Conservation (phyloP, 2,888 invertebrate species). For the Cryptosula pallasiana region DNA sequence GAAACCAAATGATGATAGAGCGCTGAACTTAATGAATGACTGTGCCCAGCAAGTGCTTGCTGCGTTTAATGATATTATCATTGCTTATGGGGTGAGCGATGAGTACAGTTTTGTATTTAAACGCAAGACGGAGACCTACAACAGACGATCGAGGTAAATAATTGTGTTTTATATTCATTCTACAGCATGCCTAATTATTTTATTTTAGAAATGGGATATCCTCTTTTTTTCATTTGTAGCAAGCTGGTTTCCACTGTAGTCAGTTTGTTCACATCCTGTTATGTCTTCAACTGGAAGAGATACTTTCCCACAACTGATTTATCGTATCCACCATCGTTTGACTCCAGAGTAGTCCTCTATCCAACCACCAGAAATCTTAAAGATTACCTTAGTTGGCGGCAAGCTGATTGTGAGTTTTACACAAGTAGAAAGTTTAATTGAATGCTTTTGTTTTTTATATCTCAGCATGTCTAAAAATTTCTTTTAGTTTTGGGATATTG, state of each 20-base stretch:
- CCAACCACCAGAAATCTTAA: constrained; percentile 76
- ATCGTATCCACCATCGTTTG: constrained; percentile 86
- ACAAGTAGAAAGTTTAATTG: too few species aligned
- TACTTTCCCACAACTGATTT: constrained; percentile 68
- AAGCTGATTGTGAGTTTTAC: constrained; percentile 52
- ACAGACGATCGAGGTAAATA: constrained; percentile 64
- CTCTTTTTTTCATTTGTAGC: constrained; percentile 50
- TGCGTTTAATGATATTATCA: constrained; percentile 69
- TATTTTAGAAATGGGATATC: too few species aligned
- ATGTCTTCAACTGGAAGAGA: constrained; percentile 78
- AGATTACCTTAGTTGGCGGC: constrained; percentile 53
- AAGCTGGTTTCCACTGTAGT: constrained; percentile 81
- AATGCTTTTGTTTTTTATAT: too few species aligned
- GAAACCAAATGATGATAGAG: constrained; percentile 53
- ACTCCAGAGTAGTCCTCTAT: constrained; percentile 80
- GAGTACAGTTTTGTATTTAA: constrained; percentile 87
- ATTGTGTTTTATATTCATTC: too few species aligned
- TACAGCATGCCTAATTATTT: too few species aligned
- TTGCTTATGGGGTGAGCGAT: constrained; percentile 92
- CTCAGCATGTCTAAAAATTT: too few species aligned
- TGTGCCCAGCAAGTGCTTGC: constrained; percentile 77
- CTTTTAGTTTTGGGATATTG: too few species aligned
- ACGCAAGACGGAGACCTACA: constrained; percentile 59
- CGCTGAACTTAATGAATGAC: constrained; percentile 76
- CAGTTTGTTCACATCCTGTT: constrained; percentile 81